These are phyloP conservation scores for Drosophila oshimai DNA, from an alignment of 1,140 invertebrate genomes.

Conservation along the genomic window DNA sequence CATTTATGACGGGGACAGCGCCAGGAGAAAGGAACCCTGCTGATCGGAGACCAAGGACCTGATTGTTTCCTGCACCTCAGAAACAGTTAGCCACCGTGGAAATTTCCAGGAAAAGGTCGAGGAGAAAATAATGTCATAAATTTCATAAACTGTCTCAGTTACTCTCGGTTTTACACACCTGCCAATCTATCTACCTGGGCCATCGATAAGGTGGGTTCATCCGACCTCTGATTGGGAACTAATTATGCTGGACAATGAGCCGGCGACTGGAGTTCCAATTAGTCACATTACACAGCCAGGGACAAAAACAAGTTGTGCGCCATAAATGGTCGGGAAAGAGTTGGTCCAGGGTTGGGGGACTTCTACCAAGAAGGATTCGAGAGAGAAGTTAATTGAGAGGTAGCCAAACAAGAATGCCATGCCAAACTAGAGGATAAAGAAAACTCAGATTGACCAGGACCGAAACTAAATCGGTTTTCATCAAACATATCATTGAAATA, in stretches of 20 bases:
- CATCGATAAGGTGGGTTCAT: constrained; percentile 11
- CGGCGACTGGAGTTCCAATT: constrained; percentile 13
- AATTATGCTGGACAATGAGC: constrained; percentile 11
- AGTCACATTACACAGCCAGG: constrained; percentile 16
- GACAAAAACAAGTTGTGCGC: constrained; percentile 12
- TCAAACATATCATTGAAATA: neutral
- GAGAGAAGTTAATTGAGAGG: constrained; percentile 14
- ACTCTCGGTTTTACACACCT: constrained; percentile 7
- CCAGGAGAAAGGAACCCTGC: constrained; percentile 5
- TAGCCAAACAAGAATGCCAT: neutral
- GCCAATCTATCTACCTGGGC: constrained; percentile 15
- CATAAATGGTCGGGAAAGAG: constrained; percentile 10
- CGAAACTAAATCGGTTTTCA: too few relatives aligned
- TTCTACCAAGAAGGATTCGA: constrained; percentile 9
- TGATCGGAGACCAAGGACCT: constrained; percentile 1
- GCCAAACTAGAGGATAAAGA: neutral
- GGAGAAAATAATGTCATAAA: constrained; percentile 39
- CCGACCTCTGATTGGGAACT: constrained; percentile 26
- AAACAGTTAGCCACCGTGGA: constrained; percentile 13
- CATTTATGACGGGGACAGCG: constrained; percentile 38
- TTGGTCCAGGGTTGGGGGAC: neutral
- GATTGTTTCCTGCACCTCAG: neutral
- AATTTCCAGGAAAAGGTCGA: constrained; percentile 24
- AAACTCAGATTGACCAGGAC: neutral
- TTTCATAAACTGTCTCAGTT: constrained; percentile 27